Percentiles rank a stretch among this genome's conserved stretches.
Conservation (phyloP, 2,888 invertebrate genomes). For the Xestoiulus laeticollis region DNA sequence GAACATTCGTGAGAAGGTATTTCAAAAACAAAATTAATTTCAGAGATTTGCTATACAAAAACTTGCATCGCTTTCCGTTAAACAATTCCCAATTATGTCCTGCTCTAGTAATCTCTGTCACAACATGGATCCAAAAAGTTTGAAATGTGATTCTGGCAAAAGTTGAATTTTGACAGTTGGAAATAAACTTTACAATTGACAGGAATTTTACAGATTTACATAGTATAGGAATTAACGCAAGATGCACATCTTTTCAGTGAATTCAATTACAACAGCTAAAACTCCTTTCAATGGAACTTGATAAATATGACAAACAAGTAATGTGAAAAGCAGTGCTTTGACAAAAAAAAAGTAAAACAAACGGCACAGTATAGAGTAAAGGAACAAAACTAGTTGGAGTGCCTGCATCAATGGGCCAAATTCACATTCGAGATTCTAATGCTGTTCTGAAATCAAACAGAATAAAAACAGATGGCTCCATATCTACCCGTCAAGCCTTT, state of each 20-base stretch:
- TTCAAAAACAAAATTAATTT: background rate
- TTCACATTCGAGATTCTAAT: background rate
- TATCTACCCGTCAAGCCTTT: conserved; percentile 14
- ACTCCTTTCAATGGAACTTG: background rate
- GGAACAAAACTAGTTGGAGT: background rate
- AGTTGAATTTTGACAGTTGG: conserved; percentile 2
- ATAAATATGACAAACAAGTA: conserved; percentile 7
- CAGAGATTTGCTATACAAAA: too few species aligned
- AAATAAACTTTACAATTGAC: background rate
- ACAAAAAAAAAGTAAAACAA: background rate
- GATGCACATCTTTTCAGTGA: background rate
- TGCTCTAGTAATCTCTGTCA: background rate
- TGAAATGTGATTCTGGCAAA: background rate
- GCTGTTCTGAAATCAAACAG: background rate
- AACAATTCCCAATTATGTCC: background rate
- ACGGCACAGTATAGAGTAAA: conserved; percentile 9
- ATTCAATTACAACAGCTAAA: conserved; percentile 14
- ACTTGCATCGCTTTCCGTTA: background rate
- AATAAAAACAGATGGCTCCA: background rate
- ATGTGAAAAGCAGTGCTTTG: conserved; percentile 13
- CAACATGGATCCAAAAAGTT: background rate
- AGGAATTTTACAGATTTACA: conserved; percentile 6
- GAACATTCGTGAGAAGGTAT: background rate
- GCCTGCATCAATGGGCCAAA: background rate
- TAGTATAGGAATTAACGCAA: background rate